Percentiles rank a stretch among this genome's conserved stretches.
These are phyloP conservation scores for Enteromius thamalakanensis DNA, from an alignment of 2,797 vertebrate genomes.

Conservation along the genomic window DNA sequence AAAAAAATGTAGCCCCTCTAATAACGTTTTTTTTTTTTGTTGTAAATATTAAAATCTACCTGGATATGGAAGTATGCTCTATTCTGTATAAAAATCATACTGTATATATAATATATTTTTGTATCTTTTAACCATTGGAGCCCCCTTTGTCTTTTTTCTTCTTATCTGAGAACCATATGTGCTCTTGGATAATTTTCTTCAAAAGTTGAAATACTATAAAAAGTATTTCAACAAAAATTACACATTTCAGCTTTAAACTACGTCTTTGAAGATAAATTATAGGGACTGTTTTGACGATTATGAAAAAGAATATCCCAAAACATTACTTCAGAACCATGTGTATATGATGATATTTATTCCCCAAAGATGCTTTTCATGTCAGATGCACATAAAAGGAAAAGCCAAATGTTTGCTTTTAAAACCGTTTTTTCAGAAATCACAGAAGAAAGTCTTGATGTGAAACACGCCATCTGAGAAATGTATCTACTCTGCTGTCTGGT, in stretches of 20 bases:
- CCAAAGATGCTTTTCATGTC: slow-evolving; percentile 2
- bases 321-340: slow-evolving; percentile 2
- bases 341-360: not conserved
- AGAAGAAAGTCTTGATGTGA: slow-evolving; percentile 24
- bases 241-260: not conserved
- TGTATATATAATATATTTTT: not conserved
- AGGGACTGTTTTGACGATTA: not conserved
- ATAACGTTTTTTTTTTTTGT: not conserved
- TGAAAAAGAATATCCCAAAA: not conserved
- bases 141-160: not conserved
- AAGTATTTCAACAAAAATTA: not conserved
- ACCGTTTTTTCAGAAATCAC: slow-evolving; percentile 32
- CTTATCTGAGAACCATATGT: not conserved
- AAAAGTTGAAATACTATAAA: not conserved
- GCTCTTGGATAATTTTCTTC: not conserved
- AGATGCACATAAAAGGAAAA: slow-evolving; percentile 31
- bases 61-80: not conserved
- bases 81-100: not conserved
- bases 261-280: slow-evolving; percentile 1
- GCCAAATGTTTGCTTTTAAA: slow-evolving; percentile 36
- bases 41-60: not conserved
- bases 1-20: not conserved
- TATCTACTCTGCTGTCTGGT: slow-evolving; percentile 12
- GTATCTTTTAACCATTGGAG: not conserved
- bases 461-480: slow-evolving; percentile 11